Conservation (phyloP, 2,113 vertebrate genomes). For the Epinephelus cyanopodus region DNA sequence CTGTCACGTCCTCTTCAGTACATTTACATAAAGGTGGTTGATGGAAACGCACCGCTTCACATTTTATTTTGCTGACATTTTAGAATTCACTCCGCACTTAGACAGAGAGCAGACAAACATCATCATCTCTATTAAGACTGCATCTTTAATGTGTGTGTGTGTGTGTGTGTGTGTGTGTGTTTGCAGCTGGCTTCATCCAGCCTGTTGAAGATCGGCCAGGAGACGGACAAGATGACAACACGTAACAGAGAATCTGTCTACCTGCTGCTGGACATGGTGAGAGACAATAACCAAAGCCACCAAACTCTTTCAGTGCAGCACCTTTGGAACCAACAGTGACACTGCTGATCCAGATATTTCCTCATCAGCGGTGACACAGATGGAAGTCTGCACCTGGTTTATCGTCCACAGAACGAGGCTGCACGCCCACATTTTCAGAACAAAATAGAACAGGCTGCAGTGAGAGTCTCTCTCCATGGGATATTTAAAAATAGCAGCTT, state of each 20-base stretch:
- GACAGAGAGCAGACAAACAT: not conserved
- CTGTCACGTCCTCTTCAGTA: not conserved
- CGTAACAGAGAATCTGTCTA: slow-evolving; percentile 98
- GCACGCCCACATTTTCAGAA: no score
- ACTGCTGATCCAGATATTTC: no score
- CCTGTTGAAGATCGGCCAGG: slow-evolving; percentile 98
- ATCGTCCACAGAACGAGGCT: no score
- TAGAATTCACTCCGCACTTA: not conserved
- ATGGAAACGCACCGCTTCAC: not conserved
- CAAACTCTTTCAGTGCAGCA: no score
- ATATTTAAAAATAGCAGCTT: no score
- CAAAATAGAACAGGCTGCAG: no score
- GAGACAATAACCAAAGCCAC: slow-evolving; percentile 28
- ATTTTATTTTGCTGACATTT: not conserved
- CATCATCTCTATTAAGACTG: not conserved
- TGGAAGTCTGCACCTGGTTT: no score
- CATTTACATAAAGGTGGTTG: not conserved
- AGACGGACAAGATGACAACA: slow-evolving; percentile 98
- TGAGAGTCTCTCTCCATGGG: no score
- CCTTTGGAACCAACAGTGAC: no score
- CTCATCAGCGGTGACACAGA: no score
- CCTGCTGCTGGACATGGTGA: slow-evolving; percentile 98
- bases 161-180: no score
- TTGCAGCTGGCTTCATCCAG: slow-evolving; percentile 96
- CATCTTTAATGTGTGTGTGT: no score